Percentiles rank a stretch among this genome's conserved stretches.
phyloP scores from a whole-genome alignment of 2,888 invertebrate species.

The Entomobrya multifasciata region DNA sequence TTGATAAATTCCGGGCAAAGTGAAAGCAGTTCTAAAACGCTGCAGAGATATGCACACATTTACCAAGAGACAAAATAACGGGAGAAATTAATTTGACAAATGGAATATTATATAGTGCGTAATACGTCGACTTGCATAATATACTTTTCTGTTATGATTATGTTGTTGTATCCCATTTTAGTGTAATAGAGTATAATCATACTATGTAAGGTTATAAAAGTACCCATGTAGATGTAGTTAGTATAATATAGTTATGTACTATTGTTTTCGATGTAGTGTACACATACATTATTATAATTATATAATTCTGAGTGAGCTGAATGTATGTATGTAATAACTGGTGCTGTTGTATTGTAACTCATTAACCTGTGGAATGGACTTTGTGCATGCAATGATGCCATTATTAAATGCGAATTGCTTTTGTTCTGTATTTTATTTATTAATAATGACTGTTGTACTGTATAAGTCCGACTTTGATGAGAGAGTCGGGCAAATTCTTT shows the following conservation, averaged over 20 bases:
- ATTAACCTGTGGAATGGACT: constrained; percentile 74
- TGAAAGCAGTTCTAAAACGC: background rate
- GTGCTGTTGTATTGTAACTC: constrained; percentile 67
- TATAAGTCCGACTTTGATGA: background rate
- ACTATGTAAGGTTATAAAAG: background rate
- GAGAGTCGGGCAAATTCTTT: background rate
- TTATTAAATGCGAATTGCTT: constrained; percentile 72
- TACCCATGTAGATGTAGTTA: background rate
- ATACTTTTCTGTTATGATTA: background rate
- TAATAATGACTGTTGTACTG: constrained; percentile 37
- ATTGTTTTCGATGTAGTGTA: constrained; percentile 11
- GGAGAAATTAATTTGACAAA: background rate
- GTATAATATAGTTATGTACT: background rate
- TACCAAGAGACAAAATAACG: background rate
- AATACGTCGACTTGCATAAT: background rate
- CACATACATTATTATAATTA: background rate
- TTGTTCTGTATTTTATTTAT: constrained; percentile 72
- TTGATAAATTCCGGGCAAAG: background rate
- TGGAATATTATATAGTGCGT: background rate
- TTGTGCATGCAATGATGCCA: constrained; percentile 72
- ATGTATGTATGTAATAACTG: constrained; percentile 44
- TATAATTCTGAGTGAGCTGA: constrained; percentile 1
- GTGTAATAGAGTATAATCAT: background rate
- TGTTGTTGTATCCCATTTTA: constrained; percentile 14
- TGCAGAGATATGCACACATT: background rate